Base-by-base conservation (phyloP, 92 coral and sea anemone species). In the Porites cylindrica region DNA sequence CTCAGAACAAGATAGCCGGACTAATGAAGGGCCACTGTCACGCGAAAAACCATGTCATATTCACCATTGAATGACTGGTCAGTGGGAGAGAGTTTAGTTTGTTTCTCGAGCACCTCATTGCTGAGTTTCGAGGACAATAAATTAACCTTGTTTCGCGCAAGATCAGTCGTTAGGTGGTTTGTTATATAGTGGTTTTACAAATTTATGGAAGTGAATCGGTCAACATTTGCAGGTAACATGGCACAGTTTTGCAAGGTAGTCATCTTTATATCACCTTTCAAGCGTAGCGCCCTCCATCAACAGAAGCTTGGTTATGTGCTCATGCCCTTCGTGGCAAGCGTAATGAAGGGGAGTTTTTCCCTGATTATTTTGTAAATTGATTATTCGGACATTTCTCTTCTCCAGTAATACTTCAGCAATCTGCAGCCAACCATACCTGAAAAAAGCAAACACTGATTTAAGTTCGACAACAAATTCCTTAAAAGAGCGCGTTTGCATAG, bases 261-360 rank as follows among this genome's bases (percentile, higher is more conserved):
- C 7, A 54, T 54, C 50, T 63, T 9, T n/a, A 17, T 8, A 38
- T 47, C 29, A 93, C 98, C 96, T 91, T 70, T 95, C 98, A 53
- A 91, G 93, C 8, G 94, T 95, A 7, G 98, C 98, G 10, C 96
- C 98, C 56, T 88, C 93, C 59, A 83, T 56, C 85, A 95, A 58
- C 13, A 95, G 85, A 10, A 93, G 75, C 77, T 95, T 90, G 12
- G 92, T 76, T n/a, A 95, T 91, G 23, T 92, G 87, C 24, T 85
- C 94, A 60, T 95, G 98, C 26, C 98, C 98, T 50, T 95, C 98
- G 20, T 92, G 94, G n/a, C 94, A 92, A 12, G 98, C 94, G 66
- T 88, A 91, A 53, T 95, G 98, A 11, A 95, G 93, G 1, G 98
- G 94, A 2, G 98, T 95, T 51, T 82, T 87, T 50, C 92, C 98